Evolutionary conservation across 2,797 vertebrate species (phyloP).

Genomic region (Notolepis coatsorum): DNA sequence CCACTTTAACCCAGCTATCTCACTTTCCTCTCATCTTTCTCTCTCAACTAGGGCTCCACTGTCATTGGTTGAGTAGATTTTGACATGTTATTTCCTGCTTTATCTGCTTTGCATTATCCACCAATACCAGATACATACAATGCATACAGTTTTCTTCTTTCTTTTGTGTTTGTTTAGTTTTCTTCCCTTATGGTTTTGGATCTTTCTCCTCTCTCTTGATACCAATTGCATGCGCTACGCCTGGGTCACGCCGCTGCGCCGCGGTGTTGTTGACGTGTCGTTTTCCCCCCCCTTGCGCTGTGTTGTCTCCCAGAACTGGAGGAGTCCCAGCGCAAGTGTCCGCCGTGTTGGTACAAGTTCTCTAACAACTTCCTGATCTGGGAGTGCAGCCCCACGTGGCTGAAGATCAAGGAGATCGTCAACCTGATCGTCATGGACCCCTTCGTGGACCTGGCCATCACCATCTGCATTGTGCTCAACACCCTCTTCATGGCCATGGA

Average conservation of each 20-base stretch:
- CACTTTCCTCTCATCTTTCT: conserved; percentile 79
- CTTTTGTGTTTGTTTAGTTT: too few species aligned
- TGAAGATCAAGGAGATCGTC: conserved; percentile 95
- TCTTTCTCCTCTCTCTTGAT: conserved; percentile 38
- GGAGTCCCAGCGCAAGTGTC: conserved; percentile 98
- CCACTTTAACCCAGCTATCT: conserved; percentile 79
- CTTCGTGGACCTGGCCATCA: conserved; percentile 98
- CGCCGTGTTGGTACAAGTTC: conserved; percentile 99
- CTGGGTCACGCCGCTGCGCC: conserved; percentile 41
- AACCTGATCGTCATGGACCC: conserved; percentile 98
- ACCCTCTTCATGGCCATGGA: conserved; percentile 99
- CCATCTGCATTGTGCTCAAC: conserved; percentile 99
- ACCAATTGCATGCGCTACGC: conserved; percentile 70
- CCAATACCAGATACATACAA: conserved; percentile 82
- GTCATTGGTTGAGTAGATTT: conserved; percentile 78
- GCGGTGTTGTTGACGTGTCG: conserved; percentile 68
- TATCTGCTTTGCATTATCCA: conserved; percentile 82
- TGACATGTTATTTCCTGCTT: conserved; percentile 83
- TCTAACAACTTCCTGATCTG: conserved; percentile 98
- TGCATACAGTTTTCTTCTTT: conserved; percentile 67
- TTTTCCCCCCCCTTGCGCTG: conserved; percentile 43
- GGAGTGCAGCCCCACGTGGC: conserved; percentile 93
- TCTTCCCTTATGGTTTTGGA: background rate
- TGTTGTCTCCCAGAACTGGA: conserved; percentile 91
- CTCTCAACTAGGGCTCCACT: conserved; percentile 73